Percentiles rank a stretch among this genome's conserved stretches.
Conservation (phyloP, 1,140 invertebrate genomes). For the Lanistes nyassanus region DNA sequence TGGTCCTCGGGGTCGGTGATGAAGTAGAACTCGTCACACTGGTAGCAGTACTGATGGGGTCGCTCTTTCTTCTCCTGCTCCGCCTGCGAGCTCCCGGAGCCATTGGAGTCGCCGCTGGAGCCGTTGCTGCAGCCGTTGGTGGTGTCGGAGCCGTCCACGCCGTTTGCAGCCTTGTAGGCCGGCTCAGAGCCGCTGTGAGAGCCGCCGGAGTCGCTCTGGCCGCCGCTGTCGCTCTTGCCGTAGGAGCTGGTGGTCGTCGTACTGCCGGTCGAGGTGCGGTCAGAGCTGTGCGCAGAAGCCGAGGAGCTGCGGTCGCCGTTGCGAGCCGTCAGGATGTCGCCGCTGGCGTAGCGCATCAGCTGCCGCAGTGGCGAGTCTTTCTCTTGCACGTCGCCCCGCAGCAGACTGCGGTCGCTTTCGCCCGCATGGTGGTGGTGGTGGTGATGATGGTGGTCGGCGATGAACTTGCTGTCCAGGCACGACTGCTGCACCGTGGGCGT, state of each 20-base stretch:
- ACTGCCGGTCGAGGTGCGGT: slow-evolving; percentile 22
- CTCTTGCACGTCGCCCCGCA: slow-evolving; percentile 1
- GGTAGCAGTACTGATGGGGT: slow-evolving; percentile 48
- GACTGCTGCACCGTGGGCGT: slow-evolving; percentile 2
- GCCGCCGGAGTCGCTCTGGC: slow-evolving; percentile 12
- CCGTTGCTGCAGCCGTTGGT: background rate
- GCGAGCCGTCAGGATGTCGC: slow-evolving; percentile 19
- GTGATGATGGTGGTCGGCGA: slow-evolving; percentile 7
- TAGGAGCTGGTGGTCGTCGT: slow-evolving; percentile 12
- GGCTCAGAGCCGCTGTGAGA: background rate
- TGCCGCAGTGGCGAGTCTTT: slow-evolving; percentile 22
- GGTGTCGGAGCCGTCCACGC: background rate
- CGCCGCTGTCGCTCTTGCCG: slow-evolving; percentile 13
- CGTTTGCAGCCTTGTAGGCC: background rate
- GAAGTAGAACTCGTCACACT: slow-evolving; percentile 69
- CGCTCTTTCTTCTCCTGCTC: slow-evolving; percentile 2
- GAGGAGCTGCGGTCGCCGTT: slow-evolving; percentile 4
- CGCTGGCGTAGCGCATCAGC: slow-evolving; percentile 25
- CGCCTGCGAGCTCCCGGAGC: background rate
- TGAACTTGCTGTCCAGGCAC: slow-evolving; percentile 25
- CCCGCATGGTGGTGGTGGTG: too few species aligned
- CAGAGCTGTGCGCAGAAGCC: slow-evolving; percentile 17
- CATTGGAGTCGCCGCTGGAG: background rate
- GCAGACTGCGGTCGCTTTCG: background rate
- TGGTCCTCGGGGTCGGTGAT: slow-evolving; percentile 71